phyloP scores from a whole-genome alignment of 2,888 invertebrate genomes.

The Melinaea menophilus region DNA sequence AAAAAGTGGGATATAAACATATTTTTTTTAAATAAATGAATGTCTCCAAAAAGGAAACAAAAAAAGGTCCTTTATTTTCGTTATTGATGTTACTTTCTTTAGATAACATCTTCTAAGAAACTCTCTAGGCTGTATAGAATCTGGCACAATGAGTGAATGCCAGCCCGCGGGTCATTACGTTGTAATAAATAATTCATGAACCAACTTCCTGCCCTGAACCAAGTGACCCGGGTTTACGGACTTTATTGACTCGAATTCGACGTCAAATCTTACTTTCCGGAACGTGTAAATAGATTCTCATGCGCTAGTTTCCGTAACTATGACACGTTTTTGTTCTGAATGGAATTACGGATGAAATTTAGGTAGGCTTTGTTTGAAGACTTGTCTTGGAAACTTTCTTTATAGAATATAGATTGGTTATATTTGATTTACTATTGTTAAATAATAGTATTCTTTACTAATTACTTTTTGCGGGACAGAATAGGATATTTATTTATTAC shows the following conservation, averaged over 20 bases:
- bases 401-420: background rate
- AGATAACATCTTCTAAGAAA: constrained; percentile 10
- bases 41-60: background rate
- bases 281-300: constrained; percentile 17
- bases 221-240: constrained; percentile 27
- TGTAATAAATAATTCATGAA: constrained; percentile 68
- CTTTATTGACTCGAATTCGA: constrained; percentile 26
- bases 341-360: constrained; percentile 10
- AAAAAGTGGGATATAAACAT: background rate
- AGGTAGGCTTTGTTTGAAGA: background rate
- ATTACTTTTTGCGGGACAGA: too few species aligned
- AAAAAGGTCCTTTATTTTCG: background rate
- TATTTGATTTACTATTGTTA: background rate
- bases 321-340: constrained; percentile 6
- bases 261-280: constrained; percentile 18
- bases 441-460: background rate
- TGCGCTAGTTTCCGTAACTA: constrained; percentile 2
- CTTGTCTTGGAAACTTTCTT: background rate
- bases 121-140: constrained; percentile 40
- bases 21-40: background rate
- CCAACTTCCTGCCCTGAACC: constrained; percentile 39
- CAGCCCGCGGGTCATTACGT: constrained; percentile 69
- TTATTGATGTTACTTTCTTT: constrained; percentile 6
- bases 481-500: too few species aligned
- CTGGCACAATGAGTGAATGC: constrained; percentile 50